Base-by-base conservation (phyloP, 2,888 invertebrate genomes). In the Coleophora flavipennella region DNA sequence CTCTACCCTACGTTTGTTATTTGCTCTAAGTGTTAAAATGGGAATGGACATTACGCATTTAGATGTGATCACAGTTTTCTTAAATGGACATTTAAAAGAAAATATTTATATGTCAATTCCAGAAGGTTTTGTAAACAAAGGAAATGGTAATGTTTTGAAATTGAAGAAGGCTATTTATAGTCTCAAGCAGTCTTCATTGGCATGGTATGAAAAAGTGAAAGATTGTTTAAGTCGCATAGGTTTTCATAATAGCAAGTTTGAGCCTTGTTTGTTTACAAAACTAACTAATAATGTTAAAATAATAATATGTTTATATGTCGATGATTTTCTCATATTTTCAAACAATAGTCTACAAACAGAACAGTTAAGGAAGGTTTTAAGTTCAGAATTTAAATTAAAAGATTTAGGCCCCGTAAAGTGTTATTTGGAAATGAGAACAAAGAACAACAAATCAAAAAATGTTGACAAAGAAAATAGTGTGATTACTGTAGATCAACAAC, bases 211-310 rank as follows among this genome's bases (percentile, higher is more conserved):
- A n/a, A 48, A 36, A 36, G 51, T 57, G 3, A 29, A 57, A 32
- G 39, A 44, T 29, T 41, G 35, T 41, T 45, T 55, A 11, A 1
- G 12, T 9, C 12, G 13, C 1, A 25, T 39, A 13, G 48, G 42
- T 9, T 57, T 39, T 45, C 31, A 26, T 8, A 53, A 40, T n/a
- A 48, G 47, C 14, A 35, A 47, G 32, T 41, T 35, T 35, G 56
- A 57, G 38, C 55, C 51, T 8, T 60, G 57, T 47, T 40, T 60
- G 8, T 58, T 43, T 48, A 38, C 36, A 31, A 55, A 56, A 36
- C 25, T 20, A 9, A 9, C 28, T 31, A 35, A 27, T 9, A 35
- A 44, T 36, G 7, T 13, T 6, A 57, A 49, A 43, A 42, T 37
- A 1, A 28, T 49, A 27, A 12, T 55, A 13, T 40, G 46, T 2